Conservation (phyloP, 2,797 vertebrate genomes). For the Spheniscus humboldti region DNA sequence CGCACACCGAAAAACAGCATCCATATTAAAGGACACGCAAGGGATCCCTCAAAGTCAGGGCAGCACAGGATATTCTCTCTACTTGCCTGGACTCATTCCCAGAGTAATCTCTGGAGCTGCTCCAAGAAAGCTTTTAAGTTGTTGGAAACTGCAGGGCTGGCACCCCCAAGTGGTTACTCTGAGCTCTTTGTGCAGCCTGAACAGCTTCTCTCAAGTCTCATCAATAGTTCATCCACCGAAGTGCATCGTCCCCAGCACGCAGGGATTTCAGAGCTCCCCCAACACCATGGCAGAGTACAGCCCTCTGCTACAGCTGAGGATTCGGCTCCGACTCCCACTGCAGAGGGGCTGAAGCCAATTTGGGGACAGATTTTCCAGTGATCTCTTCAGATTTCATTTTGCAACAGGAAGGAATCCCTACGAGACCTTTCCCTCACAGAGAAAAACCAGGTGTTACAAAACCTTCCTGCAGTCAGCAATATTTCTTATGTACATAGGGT, state of each 20-base stretch:
- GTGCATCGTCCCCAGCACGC: fast-evolving
- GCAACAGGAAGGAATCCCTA: not conserved
- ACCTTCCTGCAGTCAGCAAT: not conserved
- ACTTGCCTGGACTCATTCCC: not conserved
- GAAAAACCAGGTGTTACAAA: not conserved
- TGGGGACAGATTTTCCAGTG: fast-evolving
- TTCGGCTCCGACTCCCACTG: not conserved
- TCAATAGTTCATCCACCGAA: fast-evolving
- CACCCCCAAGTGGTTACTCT: slow-evolving; percentile 36
- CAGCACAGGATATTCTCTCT: slow-evolving; percentile 5
- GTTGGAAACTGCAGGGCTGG: slow-evolving; percentile 20
- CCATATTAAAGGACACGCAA: not conserved
- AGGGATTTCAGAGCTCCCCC: not conserved
- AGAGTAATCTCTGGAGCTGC: not conserved
- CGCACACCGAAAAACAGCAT: not conserved
- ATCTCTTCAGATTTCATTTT: not conserved
- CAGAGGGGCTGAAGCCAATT: not conserved
- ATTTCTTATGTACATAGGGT: fast-evolving
- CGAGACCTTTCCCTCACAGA: fast-evolving
- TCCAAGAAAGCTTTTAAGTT: slow-evolving; percentile 20
- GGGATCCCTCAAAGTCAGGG: not conserved
- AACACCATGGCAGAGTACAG: fast-evolving
- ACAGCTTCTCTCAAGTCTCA: not conserved
- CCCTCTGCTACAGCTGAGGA: not conserved
- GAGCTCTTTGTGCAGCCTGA: not conserved